A percentile compares a stretch with the other conserved stretches of the same genome.
Conservation (phyloP, 92 coral and sea anemone genomes). For the Desmophyllum pertusum region DNA sequence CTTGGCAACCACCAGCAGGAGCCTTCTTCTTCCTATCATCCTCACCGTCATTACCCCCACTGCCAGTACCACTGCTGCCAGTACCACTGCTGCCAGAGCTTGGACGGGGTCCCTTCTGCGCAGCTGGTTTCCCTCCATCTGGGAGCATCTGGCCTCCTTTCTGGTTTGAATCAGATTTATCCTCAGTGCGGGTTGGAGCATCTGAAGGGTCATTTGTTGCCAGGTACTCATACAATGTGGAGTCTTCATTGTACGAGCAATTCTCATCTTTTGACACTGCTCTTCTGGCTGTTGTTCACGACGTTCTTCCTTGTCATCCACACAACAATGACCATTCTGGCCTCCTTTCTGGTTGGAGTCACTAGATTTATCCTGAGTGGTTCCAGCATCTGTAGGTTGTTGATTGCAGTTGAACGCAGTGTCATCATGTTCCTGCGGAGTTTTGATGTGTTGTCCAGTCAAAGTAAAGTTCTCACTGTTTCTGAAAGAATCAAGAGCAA, state of each 20-base stretch:
- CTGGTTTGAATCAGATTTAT: background rate
- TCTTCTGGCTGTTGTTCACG: too few species aligned
- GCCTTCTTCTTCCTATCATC: background rate
- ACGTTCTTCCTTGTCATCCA: too few species aligned
- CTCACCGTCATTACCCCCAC: constrained; percentile 32
- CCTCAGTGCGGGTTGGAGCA: background rate
- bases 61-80: background rate
- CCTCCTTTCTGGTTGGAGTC: too few species aligned
- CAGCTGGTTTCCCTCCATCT: background rate
- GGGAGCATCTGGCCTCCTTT: background rate
- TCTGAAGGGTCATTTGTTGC: constrained; percentile 10
- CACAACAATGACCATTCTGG: too few species aligned
- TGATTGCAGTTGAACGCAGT: too few species aligned
- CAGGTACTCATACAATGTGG: background rate
- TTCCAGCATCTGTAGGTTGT: too few species aligned
- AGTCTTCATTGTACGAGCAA: too few species aligned
- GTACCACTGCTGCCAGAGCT: background rate
- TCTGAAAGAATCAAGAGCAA: background rate
- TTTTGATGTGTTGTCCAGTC: too few species aligned
- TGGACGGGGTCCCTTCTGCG: too few species aligned
- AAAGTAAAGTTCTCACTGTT: background rate
- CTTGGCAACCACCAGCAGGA: constrained; percentile 3
- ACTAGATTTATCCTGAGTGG: too few species aligned
- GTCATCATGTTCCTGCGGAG: too few species aligned
- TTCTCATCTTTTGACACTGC: too few species aligned